Base-by-base conservation (phyloP, 2,797 vertebrate species). In the Clarias pachynema region DNA sequence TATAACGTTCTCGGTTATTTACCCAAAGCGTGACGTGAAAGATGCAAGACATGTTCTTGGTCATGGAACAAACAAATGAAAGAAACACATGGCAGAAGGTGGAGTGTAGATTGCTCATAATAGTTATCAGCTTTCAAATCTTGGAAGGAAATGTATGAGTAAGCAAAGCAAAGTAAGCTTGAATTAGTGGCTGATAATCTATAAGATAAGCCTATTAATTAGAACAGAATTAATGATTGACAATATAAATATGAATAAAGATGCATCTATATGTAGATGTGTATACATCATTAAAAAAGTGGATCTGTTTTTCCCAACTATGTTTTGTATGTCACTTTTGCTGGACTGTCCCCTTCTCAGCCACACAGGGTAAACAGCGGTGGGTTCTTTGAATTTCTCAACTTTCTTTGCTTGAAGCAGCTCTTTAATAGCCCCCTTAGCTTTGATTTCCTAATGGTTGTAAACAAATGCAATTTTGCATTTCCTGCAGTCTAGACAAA, bases 401-500 rank as follows among this genome's bases (percentile, higher is more conserved):
- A 79, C 82, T 70, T 40, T 86, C 79, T 87, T 91, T 81, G 22
- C 89, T 87, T 87, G 85, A 88, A 86, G 89, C 90, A 83, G 89
- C 88, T 85, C 88, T 89, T 87, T 88, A 89, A 92, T 91, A 88
- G 87, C 40, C 87, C 82, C 87, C 88, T 90, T 86, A 81, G 87
- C 91, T 91, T 88, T 85, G 86, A 91, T 91, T 91, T 92, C 88
- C 86, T 89, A 81, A 78, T 81, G 91, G 85, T 89, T 91, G 93
- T 93, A 94, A 94, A 94, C 93, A 94, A 93, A 94, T 87, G 88
- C 91, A 91, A 87, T 93, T 92, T 91, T 93, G 92, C 91, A 92
- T 94, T 95, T 95, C 94, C 94, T 95, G 94, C 91, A 88, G 94
- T 95, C 94, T 94, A 94, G 93, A 95, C 94, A 93, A 91, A 92